phyloP scores from a whole-genome alignment of 2,113 vertebrate species.

The Triplophysa siluroides region DNA sequence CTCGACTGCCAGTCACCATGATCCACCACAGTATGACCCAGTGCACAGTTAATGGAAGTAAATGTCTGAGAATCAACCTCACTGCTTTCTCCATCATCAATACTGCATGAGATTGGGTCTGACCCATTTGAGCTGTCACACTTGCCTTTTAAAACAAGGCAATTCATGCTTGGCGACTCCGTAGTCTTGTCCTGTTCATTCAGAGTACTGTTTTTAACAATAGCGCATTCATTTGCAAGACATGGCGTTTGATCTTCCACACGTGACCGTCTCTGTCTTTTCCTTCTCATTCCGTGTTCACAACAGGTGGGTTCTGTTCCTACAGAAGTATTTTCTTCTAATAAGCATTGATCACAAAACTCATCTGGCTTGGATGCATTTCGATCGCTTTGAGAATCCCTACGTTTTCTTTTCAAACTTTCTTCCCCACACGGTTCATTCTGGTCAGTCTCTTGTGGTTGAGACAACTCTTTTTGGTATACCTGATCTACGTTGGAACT shows the following conservation, averaged over 20 bases:
- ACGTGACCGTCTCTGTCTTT: constrained; percentile 65
- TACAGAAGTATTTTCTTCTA: neutral
- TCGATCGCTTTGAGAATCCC: constrained; percentile 59
- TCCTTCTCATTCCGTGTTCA: constrained; percentile 67
- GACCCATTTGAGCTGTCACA: constrained; percentile 33
- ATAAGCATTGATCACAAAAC: constrained; percentile 29
- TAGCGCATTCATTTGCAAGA: neutral
- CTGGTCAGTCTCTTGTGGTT: constrained; percentile 50
- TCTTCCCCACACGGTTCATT: constrained; percentile 58
- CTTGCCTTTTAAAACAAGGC: constrained; percentile 28
- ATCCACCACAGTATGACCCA: constrained; percentile 31
- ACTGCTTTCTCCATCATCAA: constrained; percentile 39
- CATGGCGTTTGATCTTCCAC: constrained; percentile 28
- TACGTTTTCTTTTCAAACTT: constrained; percentile 71
- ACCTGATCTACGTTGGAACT: constrained; percentile 34
- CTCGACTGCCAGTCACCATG: constrained; percentile 13
- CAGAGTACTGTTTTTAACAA: neutral
- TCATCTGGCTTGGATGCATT: constrained; percentile 67
- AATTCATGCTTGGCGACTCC: constrained; percentile 23
- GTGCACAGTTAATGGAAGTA: constrained; percentile 39
- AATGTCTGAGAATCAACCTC: constrained; percentile 36
- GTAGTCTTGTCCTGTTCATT: neutral
- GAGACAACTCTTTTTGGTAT: constrained; percentile 58
- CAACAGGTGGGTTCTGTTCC: constrained; percentile 38
- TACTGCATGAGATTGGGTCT: constrained; percentile 41